Evolutionary conservation across 1,140 invertebrate genomes (phyloP), one percentile per base, ranked within the genome.

Genomic region (Teleogryllus occipitalis): DNA sequence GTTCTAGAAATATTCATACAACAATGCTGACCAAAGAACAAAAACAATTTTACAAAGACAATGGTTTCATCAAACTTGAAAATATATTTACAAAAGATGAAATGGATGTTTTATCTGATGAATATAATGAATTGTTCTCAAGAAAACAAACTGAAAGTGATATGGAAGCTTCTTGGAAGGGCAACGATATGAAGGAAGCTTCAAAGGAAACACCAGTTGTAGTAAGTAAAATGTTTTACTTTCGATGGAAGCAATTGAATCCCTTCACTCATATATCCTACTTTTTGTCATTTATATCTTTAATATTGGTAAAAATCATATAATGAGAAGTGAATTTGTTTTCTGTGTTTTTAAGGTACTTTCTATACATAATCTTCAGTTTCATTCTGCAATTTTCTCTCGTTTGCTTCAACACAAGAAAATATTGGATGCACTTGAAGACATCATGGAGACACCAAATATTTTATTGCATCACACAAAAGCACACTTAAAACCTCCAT

Each of bases 391-490:
- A 0, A 86, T 88, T 7, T 92, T 91, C 82, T 88, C 87, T 2
- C 85, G 85, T 76, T 81, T 88, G n/a, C 83, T 92, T n/a, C 86
- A 85, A 77, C 87, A 91, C 80, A 81, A 87, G 8, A 88, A 87
- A 78, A 82, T 91, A 14, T 81, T 91, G 74, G 89, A 91, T 76
- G 89, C 88, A 0, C 83, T 90, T 15, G 88, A 90, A 81, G 89
- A 90, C 80, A 79, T 90, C 0, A 89, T 91, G 88, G 87, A 84
- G 0, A 90, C 89, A 0, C 82, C 85, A 78, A 88, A 91, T 81
- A 90, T 91, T 78, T 81, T 89, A 7, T 84, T 92, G 5, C 90
- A 91, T 82, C 90, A 91, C 82, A 91, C 90, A 6, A 91, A 91
- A 82, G 90, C 90, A 0, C 90, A 92, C 78, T 83, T 88, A 7